phyloP scores from a whole-genome alignment of 2,113 vertebrate species.

The Garra rufa region DNA sequence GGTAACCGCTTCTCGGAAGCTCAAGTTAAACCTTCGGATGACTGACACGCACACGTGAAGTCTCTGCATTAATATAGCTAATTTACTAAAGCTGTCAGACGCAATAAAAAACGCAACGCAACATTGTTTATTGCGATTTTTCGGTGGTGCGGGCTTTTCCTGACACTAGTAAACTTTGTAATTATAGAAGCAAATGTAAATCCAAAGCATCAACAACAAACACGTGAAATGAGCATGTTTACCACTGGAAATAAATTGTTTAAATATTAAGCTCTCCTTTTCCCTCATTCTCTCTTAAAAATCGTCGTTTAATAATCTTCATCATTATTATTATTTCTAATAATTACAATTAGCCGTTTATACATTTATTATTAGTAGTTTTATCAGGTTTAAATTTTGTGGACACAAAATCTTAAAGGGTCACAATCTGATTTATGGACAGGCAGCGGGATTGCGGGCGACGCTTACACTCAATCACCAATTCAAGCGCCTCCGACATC shows the following conservation, averaged over 20 bases:
- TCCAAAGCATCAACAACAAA: neutral
- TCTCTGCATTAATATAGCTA: neutral
- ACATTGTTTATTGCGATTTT: neutral
- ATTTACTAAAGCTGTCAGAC: neutral
- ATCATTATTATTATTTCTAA: neutral
- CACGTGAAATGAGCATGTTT: neutral
- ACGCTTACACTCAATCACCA: constrained; percentile 4
- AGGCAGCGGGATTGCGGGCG: constrained; percentile 1
- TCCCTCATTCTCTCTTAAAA: neutral
- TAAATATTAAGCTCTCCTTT: neutral
- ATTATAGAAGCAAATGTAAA: neutral
- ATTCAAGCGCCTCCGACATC: constrained; percentile 35
- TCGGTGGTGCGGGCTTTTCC: neutral
- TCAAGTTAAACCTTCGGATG: neutral
- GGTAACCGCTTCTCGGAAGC: neutral
- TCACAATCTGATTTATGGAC: constrained; percentile 17
- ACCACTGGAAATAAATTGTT: neutral
- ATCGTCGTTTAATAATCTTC: neutral
- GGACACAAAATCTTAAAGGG: neutral
- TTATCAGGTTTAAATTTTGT: constrained; percentile 3
- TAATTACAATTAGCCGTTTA: neutral
- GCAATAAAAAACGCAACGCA: neutral
- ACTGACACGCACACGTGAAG: neutral
- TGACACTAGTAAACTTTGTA: neutral
- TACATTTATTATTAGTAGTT: neutral